Evolutionary conservation across 2,113 vertebrate genomes (phyloP).

Genomic region (Choloepus hoffmanni): DNA sequence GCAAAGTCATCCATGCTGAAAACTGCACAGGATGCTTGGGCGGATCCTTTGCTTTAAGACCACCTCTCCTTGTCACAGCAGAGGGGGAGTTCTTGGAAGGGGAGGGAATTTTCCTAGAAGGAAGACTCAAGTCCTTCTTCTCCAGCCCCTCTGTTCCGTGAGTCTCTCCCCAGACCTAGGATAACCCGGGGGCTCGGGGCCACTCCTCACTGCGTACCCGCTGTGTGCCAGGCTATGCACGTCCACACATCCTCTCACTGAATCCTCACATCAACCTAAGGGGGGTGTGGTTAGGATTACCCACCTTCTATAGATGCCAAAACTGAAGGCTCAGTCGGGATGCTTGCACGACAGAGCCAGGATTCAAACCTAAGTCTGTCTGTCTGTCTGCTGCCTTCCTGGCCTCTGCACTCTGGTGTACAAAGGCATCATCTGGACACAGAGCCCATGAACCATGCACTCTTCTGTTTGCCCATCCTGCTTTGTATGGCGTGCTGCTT

Average conservation of each 20-base stretch:
- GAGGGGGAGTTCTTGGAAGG: neutral
- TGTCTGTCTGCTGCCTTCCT: neutral
- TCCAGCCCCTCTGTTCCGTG: neutral
- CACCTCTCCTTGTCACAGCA: neutral
- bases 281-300: accelerated
- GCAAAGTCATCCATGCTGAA: neutral
- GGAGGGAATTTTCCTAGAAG: neutral
- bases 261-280: neutral
- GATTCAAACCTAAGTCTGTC: neutral
- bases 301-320: neutral
- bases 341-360: neutral
- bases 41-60: neutral
- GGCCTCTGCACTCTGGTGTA: neutral
- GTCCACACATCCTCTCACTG: too few relatives aligned
- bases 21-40: neutral
- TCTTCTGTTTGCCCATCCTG: neutral
- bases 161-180: neutral
- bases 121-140: neutral
- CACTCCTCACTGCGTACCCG: accelerated
- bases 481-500: neutral
- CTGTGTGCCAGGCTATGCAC: neutral
- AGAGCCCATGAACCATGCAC: neutral
- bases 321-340: neutral
- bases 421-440: neutral
- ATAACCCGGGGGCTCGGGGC: neutral